Percentiles rank a stretch among this genome's conserved stretches.
Evolutionary conservation across 2,113 vertebrate species (phyloP).

Genomic region (Myiagra hebetior): DNA sequence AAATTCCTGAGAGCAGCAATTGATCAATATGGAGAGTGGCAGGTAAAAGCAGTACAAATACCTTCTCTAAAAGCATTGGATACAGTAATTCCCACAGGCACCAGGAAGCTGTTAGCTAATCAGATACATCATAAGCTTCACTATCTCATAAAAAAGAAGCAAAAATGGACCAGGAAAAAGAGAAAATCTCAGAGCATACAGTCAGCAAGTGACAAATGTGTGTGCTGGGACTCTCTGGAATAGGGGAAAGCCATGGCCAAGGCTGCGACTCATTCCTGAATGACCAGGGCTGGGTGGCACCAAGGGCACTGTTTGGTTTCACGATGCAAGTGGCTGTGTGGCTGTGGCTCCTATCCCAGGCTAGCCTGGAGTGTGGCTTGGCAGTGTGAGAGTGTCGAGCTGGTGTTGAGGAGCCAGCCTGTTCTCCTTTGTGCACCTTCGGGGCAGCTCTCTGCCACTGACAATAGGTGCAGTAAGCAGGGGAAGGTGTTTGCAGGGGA

Average conservation of each 20-base stretch:
- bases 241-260: neutral
- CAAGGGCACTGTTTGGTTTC: neutral
- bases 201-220: neutral
- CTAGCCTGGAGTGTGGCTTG: neutral
- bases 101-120: conserved; percentile 1
- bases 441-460: neutral
- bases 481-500: neutral
- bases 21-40: neutral
- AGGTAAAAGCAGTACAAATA: neutral
- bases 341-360: neutral
- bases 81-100: neutral
- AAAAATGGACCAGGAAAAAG: neutral
- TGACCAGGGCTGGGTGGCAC: neutral
- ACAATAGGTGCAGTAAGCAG: neutral
- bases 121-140: neutral
- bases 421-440: fast-evolving
- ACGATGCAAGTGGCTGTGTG: fast-evolving
- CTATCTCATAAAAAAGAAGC: neutral
- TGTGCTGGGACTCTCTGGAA: neutral
- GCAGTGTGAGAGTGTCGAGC: fast-evolving
- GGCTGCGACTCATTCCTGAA: neutral
- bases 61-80: neutral
- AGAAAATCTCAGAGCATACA: neutral
- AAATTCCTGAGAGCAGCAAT: neutral
- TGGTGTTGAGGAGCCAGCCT: neutral